phyloP scores from a whole-genome alignment of 2,888 invertebrate species.

The Megaustenia siamemsis region DNA sequence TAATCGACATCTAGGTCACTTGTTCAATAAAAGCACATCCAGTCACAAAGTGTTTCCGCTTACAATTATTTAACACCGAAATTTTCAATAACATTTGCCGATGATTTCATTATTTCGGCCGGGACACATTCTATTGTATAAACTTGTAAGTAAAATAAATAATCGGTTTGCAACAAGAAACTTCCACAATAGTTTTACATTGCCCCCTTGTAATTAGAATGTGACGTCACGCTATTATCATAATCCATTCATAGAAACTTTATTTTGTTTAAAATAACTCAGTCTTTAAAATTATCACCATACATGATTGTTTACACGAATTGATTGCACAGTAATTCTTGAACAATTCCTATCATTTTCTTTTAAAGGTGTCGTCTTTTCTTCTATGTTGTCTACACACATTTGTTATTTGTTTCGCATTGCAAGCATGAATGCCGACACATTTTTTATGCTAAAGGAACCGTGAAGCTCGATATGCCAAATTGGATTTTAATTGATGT shows the following conservation, averaged over 20 bases:
- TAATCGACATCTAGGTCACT: slow-evolving; percentile 73
- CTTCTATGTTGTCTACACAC: neutral
- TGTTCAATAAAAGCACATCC: slow-evolving; percentile 70
- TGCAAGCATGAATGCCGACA: slow-evolving; percentile 20
- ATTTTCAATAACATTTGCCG: slow-evolving; percentile 32
- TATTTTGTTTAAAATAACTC: neutral
- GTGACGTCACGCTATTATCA: slow-evolving; percentile 79
- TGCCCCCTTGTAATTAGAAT: slow-evolving; percentile 74
- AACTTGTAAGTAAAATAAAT: slow-evolving; percentile 31
- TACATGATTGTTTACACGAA: neutral
- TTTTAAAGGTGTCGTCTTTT: neutral
- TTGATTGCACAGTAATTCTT: neutral
- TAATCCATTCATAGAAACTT: slow-evolving; percentile 67
- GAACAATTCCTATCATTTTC: neutral
- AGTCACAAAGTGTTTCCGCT: slow-evolving; percentile 52
- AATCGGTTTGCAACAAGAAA: slow-evolving; percentile 50
- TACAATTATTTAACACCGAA: slow-evolving; percentile 30
- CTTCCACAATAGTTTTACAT: slow-evolving; percentile 76
- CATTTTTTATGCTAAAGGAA: slow-evolving; percentile 7
- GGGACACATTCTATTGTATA: slow-evolving; percentile 25
- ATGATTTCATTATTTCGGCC: slow-evolving; percentile 11
- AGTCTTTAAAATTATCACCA: neutral
- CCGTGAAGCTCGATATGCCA: neutral
- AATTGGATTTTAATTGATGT: slow-evolving; percentile 7
- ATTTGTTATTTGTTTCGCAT: slow-evolving; percentile 36